Percentiles rank a stretch among this genome's conserved stretches.
phyloP scores from a whole-genome alignment of 2,113 vertebrate genomes.

The Progne subis region DNA sequence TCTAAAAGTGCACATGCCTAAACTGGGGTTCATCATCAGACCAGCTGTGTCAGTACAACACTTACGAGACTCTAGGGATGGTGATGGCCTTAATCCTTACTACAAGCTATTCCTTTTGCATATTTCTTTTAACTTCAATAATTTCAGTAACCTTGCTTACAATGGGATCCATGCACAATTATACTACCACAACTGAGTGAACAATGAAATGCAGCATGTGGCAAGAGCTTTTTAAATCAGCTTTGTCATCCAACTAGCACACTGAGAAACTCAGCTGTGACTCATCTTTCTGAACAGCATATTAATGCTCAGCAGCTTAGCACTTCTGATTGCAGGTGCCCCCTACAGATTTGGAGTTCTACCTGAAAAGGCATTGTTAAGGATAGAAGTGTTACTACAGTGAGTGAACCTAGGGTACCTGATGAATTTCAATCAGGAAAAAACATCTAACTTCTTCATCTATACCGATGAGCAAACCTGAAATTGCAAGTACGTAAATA shows the following conservation, averaged over 20 bases:
- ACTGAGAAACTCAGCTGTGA: background rate
- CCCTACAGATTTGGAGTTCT: background rate
- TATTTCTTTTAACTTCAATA: background rate
- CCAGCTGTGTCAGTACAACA: background rate
- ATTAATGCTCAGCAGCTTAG: background rate
- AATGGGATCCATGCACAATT: background rate
- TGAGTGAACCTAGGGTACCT: background rate
- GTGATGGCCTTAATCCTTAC: background rate
- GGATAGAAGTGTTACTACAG: background rate
- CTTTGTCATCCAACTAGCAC: background rate
- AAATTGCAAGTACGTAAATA: background rate
- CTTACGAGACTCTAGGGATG: background rate
- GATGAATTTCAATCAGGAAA: background rate
- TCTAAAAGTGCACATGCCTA: background rate
- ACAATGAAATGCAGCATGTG: background rate
- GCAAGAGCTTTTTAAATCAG: background rate
- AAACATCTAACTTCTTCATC: background rate
- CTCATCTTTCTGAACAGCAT: background rate
- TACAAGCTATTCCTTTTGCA: background rate
- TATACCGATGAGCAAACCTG: background rate
- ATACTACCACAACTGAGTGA: background rate
- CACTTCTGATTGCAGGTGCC: background rate
- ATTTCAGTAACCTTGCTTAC: background rate
- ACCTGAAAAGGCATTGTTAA: background rate
- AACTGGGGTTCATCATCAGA: background rate